Evolutionary conservation across 2,113 vertebrate species (phyloP), one percentile per base, ranked within the genome.

Genomic region (Atractosteus spatula): DNA sequence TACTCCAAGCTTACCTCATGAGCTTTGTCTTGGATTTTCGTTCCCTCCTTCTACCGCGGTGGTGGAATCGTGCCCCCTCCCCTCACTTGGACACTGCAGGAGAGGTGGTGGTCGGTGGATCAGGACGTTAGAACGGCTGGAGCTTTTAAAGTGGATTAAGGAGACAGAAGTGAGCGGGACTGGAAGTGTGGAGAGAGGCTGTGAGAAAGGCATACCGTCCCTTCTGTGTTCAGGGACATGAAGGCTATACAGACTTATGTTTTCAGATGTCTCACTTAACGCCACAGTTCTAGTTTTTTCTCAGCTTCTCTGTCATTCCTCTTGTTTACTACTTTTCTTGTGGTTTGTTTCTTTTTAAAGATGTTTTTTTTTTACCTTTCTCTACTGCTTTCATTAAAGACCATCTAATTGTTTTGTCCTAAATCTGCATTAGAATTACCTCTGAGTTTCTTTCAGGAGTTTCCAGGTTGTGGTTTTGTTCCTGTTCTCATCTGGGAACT

Each of bases 1-100:
- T 99, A 99, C 90, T 98, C 95, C 88, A 99, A 99, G 81, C 95
- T 99, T 74, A 94, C 94, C 77, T 95, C 94, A 3, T 94, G 86
- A 84, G 79, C 84, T 10, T 29, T 10, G 69, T 51, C 42, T 56
- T 62, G 69, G 72, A 63, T 70, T 66, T 65, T 8, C 63, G 62
- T 75, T 62, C 47, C 59, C 77, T 72, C 7, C 69, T 74, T 73
- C 69, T 42, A 64, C 71, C 56, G 71, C 79, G 80, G 78, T 67
- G 55, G 44, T 3, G 42, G 66, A 6, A 71, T 61, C 76, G 47
- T 51, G 71, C 17, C 69, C 66, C 5, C 8, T 5, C 62, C 0
- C 62, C 10, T 41, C 3, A 13, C 29, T 7, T 29, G n/a, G 14
- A 16, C 10, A 59, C 62, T 43, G 29, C 17, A 12, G 41, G 7